Base-by-base conservation (phyloP, 2,113 vertebrate species). In the Brachirus orientalis region DNA sequence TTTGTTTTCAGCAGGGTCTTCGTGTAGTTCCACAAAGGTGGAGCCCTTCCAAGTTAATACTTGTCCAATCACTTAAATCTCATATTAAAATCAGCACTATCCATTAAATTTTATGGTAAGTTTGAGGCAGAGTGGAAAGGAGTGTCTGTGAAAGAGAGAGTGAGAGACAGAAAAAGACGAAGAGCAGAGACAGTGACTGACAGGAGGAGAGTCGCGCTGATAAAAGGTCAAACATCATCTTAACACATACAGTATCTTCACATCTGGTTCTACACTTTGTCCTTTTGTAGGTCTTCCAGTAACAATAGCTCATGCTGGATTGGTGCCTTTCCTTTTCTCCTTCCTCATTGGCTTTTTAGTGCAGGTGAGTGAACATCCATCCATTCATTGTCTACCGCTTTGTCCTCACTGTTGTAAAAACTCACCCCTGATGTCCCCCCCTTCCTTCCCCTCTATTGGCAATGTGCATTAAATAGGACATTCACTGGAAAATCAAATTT, bases 261-360 rank as follows among this genome's bases (percentile, higher is more conserved):
- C 20, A 14, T 43, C n/a, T 9, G 0, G 0, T 33, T 63, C 0
- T 10, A 16, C 9, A 4, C 65, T 16, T 2, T 70, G 58, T 60
- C 56, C 7, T 45, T 63, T 47, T 68, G 1, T 47, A 91, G 88
- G 91, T 72, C 85, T 92, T 37, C 91, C 89, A 6, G 92, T 90
- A 17, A 91, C 87, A 0, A 89, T 91, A 48, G 83, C 90, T 20
- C 89, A 86, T 16, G 84, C 92, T 44, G 90, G 90, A 61, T 73
- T 92, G 64, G 40, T 90, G 63, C 90, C 91, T 50, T 92, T 93
- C 71, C 88, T 91, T 9, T 44, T 92, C 57, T 92, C 92, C 8
- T 92, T 93, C 51, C 67, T 93, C 11, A 38, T 75, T 64, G 91
- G 90, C 11, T 92, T 91, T 72, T 82, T 90, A 35, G 84, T 93